Conservation (phyloP, 35 echinoderm and acorn worm genomes). For the Hemicentrotus pulcherrimus region DNA sequence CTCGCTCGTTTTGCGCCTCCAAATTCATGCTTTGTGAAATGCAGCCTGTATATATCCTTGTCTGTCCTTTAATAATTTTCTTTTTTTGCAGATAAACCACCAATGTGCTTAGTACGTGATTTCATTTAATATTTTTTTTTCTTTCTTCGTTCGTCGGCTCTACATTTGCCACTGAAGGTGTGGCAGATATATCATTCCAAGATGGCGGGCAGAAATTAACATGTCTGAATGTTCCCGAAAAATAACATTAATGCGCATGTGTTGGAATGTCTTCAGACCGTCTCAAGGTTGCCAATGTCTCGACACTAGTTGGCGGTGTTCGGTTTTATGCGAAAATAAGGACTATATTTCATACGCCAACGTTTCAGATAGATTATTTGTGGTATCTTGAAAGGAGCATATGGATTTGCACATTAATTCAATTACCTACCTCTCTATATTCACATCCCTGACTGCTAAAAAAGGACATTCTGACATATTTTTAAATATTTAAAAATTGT, state of each 20-base stretch:
- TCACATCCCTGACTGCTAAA: not conserved
- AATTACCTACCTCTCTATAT: not conserved
- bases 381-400: not conserved
- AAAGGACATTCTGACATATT: not conserved
- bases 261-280: not conserved
- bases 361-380: not conserved
- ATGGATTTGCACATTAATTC: not conserved
- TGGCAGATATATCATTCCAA: slow-evolving; percentile 1
- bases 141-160: not conserved
- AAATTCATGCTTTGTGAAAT: not conserved
- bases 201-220: not conserved
- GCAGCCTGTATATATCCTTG: not conserved
- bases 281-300: not conserved
- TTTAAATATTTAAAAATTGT: not conserved
- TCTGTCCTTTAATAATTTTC: not conserved
- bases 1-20: not conserved
- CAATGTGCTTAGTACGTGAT: not conserved
- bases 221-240: not conserved
- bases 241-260: not conserved
- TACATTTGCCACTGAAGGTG: not conserved
- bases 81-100: not conserved
- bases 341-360: not conserved
- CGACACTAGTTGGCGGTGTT: not conserved
- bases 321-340: not conserved
- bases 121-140: not conserved